Base-by-base conservation (phyloP, 2,888 invertebrate species). In the Lutraria lutraria region DNA sequence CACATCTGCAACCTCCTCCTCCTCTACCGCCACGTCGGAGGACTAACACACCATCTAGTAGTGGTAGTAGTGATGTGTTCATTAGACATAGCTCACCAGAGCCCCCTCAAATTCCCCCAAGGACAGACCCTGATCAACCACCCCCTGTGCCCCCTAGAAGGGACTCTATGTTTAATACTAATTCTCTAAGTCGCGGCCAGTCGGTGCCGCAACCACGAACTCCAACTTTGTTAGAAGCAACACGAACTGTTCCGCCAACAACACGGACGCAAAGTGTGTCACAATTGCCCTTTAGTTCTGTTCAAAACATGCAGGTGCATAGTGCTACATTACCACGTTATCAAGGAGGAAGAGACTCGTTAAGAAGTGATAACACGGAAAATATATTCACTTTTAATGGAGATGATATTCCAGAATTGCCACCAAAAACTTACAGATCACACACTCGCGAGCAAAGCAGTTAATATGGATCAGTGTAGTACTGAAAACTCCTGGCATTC, bases 61-160 rank as follows among this genome's bases (percentile, higher is more conserved):
- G 84, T 80, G 88, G 97, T 85, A 97, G 97, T 90, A 97, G 95
- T 95, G 82, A 93, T 89, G 91, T 91, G 89, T 91, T 91, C 90
- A 86, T 54, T 25, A 84, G 90, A 68, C 83, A 91, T 83, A 81
- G 97, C 97, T 91, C 97, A 97, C 93, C 98, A 97, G 96, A 97
- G 97, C 86, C 97, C 97, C 87, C 98, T n/a, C 97, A 97, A 85
- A 89, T 97, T 98, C 95, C 98, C 98, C 84, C 98, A 98, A 13
- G 97, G 98, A 89, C 98, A 98, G 95, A 93, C 93, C 72, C 56
- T 85, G 97, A 97, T 83, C 97, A 97, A 94, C 98, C 97, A 31
- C 96, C 96, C 68, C 98, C 98, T 84, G 97, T 97, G 93, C 98
- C 98, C 79, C 98, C 98, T 19, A 97, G 98, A 93, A 96, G 97